These are phyloP conservation scores for Eurypyga helias DNA, from an alignment of 2,113 vertebrate species.

Conservation along the genomic window DNA sequence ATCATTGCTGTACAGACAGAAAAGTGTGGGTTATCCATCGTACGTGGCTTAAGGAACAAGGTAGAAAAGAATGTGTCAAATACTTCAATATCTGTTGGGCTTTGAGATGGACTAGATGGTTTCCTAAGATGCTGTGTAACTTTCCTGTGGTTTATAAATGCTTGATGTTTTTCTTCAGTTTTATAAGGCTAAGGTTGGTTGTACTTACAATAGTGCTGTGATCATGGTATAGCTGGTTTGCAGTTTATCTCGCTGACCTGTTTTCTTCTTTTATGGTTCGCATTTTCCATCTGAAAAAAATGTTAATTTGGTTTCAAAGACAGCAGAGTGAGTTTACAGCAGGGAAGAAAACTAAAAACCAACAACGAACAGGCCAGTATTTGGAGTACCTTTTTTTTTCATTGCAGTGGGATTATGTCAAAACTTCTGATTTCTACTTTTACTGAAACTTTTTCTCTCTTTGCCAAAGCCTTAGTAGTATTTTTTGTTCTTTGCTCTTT, in stretches of 20 bases:
- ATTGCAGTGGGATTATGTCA: not conserved
- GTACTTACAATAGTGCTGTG: not conserved
- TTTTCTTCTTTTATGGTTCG: not conserved
- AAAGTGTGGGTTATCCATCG: not conserved
- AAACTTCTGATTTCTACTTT: not conserved
- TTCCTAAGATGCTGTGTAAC: not conserved
- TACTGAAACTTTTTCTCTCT: not conserved
- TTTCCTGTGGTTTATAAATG: not conserved
- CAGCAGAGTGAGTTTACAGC: not conserved
- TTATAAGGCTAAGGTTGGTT: not conserved
- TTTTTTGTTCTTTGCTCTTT: not conserved
- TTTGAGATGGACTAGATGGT: not conserved
- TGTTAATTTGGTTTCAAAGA: not conserved
- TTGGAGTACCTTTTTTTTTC: not conserved
- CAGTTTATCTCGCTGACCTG: not conserved
- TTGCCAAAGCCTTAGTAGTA: not conserved
- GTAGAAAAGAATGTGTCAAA: not conserved
- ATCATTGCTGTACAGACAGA: not conserved
- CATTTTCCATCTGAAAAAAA: not conserved
- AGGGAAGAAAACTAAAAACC: not conserved
- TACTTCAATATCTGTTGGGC: not conserved
- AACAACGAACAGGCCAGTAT: not conserved
- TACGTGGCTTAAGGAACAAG: not conserved
- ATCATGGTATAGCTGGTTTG: not conserved
- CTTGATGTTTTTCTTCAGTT: not conserved